These are phyloP conservation scores for Tokudaia muenninki DNA, from an alignment of 2,797 vertebrate species.

Conservation along the genomic window DNA sequence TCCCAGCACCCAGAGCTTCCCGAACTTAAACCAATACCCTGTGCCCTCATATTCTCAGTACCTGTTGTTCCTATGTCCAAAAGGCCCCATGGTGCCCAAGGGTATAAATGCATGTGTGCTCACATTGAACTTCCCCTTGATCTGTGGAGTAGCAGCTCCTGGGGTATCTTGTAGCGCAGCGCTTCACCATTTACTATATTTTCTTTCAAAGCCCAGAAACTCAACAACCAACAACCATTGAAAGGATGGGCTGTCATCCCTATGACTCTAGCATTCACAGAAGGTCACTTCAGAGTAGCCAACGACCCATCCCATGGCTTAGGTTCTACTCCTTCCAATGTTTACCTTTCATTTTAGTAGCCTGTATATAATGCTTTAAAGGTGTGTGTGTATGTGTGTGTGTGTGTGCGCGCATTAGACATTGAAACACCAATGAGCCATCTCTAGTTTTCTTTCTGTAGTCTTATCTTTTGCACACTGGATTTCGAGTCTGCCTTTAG, in stretches of 20 bases:
- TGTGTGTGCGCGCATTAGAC: too few species aligned
- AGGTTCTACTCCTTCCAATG: background rate
- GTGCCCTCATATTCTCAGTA: background rate
- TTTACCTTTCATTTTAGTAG: background rate
- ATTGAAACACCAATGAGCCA: background rate
- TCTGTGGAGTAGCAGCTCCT: background rate
- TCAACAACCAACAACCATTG: background rate
- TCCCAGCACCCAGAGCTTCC: background rate
- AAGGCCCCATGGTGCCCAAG: background rate
- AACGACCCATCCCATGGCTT: background rate
- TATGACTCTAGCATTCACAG: background rate
- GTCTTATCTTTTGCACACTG: slow-evolving; percentile 4
- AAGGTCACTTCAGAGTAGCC: background rate
- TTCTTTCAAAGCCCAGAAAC: background rate
- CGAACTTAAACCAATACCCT: background rate
- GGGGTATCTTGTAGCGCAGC: background rate
- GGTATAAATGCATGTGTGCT: background rate
- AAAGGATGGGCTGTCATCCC: slow-evolving; percentile 2
- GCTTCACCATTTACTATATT: background rate
- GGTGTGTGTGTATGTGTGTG: background rate
- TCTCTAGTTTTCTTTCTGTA: background rate
- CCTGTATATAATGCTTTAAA: background rate
- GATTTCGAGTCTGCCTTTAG: background rate
- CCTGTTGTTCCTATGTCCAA: background rate
- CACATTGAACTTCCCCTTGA: background rate